Base-by-base conservation (phyloP, 2,113 vertebrate species). In the Globicephala melas region DNA sequence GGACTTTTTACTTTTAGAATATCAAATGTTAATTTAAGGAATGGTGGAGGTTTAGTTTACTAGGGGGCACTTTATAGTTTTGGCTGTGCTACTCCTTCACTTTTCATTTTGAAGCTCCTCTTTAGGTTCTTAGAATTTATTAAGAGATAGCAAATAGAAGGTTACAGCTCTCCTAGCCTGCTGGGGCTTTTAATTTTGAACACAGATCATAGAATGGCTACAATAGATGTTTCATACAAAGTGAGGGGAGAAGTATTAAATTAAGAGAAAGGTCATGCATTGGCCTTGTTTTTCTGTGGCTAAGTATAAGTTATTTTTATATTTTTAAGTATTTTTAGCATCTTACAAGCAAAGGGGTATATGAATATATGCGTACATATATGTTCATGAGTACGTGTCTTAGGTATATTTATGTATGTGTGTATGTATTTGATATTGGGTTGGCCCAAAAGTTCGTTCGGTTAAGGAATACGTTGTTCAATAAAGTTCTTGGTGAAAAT, bases 241-340 rank as follows among this genome's bases (percentile, higher is more conserved):
- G 26, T 26, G 38, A 60, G 67, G 44, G 84, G 70, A 95, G 62
- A 28, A 15, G 8, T 47, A 89, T 65, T n/a, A 91, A 67, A 25
- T 47, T 80, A 73, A 55, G 92, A 47, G 73, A 80, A 74, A 70
- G 67, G 65, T 47, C 60, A 36, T 33, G 67, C 31, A 5, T 71
- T 70, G 38, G 38, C 68, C 36, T 82, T 83, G 67, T 83, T 95
- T 95, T 94, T 31, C 84, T 90, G 58, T 83, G 63, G 44, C 36
- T 44, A 41, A 77, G 60, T 92, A 0, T 58, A 65, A 79, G 23
- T 94, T 93, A 60, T 58, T 68, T 73, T 94, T 63, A 53, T 76
- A 88, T 88, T 94, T 85, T 26, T 77, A 58, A 94, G 67, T 96
- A 80, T 28, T 91, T 94, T 84, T 85, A 95, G 38, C 68, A 68